Conservation (phyloP, 2,888 invertebrate species). For the Mythimna impura region DNA sequence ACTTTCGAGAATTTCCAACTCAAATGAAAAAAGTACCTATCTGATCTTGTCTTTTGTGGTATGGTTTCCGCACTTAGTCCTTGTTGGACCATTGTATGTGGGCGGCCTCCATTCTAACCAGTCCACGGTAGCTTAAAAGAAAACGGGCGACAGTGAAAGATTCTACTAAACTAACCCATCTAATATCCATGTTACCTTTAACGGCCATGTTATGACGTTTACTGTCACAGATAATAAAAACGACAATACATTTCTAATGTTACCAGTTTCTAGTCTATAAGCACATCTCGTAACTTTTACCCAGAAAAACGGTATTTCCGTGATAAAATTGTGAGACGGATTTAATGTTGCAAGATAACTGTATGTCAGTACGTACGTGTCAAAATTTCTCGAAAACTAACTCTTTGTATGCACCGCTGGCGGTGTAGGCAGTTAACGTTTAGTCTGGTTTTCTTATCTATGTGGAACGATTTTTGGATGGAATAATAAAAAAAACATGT, state of each 20-base stretch:
- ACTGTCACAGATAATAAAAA: slow-evolving; percentile 23
- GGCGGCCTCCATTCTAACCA: too few species aligned
- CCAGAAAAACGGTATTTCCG: slow-evolving; percentile 37
- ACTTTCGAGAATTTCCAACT: too few species aligned
- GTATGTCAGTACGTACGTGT: slow-evolving; percentile 62
- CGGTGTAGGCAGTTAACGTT: slow-evolving; percentile 23
- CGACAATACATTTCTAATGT: slow-evolving; percentile 13
- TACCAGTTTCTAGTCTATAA: slow-evolving; percentile 37
- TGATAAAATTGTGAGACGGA: slow-evolving; percentile 50
- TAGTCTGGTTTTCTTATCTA: slow-evolving; percentile 52
- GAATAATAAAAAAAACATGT: slow-evolving; percentile 54
- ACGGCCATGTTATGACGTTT: slow-evolving; percentile 1
- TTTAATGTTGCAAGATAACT: slow-evolving; percentile 50
- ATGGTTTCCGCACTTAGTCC: too few species aligned
- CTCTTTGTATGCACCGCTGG: slow-evolving; percentile 66
- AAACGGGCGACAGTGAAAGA: too few species aligned
- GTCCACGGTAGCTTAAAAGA: too few species aligned
- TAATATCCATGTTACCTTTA: too few species aligned
- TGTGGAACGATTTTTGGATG: slow-evolving; percentile 48
- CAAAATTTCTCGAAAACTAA: slow-evolving; percentile 58
- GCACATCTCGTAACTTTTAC: slow-evolving; percentile 33
- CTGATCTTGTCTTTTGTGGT: too few species aligned
- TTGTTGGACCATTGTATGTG: too few species aligned
- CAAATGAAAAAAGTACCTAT: too few species aligned
- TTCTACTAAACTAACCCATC: too few species aligned